Base-by-base conservation (phyloP, 2,888 invertebrate species). In the Catocala sponsa region DNA sequence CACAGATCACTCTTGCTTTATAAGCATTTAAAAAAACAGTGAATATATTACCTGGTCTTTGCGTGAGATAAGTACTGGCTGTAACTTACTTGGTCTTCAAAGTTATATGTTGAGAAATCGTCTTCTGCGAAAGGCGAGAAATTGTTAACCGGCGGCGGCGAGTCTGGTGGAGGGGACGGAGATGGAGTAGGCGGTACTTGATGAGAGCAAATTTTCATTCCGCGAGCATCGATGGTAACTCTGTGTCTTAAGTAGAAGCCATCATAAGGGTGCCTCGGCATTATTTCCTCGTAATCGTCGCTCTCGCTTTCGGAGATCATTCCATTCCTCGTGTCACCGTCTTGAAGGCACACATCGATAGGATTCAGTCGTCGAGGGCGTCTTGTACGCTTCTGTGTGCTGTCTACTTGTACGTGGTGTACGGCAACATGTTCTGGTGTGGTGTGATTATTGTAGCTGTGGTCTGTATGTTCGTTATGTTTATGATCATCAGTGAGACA, bases 261-360 rank as follows among this genome's bases (percentile, higher is more conserved):
- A 74, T 95, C 95, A 65, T 95, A 95, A 5, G 94, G 94, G 73
- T 95, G 95, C 66, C 94, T 87, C n/a, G 94, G 94, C 58, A 82
- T 81, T 57, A 88, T 79, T 60, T 91, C 91, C 50, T 92, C 91
- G 56, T 79, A 75, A 68, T 78, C 78, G 42, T 89, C 88, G 76
- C 83, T 83, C 48, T 91, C 91, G 41, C 76, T 74, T 44, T 87
- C 90, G 5, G 88, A 86, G 10, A 80, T 65, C 67, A 87, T 78
- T 46, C 91, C 91, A 77, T 91, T 92, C 58, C 82, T 64, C 33
- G 76, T 68, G 67, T 47, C 74, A 44, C 70, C 69, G 15, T 71
- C 63, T 38, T 64, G 60, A 48, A 59, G 58, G 50, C 72, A 69
- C 58, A 74, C 58, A 48, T 78, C 82, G 64, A 81, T 79, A 50